Conservation (phyloP, 2,797 vertebrate genomes). For the Mus caroli region DNA sequence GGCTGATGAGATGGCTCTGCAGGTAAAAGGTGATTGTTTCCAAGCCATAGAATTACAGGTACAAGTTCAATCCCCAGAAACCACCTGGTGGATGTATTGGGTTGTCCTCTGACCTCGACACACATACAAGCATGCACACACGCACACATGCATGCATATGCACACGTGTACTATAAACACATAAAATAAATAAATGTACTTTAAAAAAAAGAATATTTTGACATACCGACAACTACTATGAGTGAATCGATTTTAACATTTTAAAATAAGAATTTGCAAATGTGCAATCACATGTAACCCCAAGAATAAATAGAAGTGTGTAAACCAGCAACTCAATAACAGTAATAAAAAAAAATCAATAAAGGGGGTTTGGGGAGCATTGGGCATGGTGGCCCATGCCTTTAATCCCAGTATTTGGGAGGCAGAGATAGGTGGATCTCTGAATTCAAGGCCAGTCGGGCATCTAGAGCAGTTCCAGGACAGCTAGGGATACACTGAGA, state of each 20-base stretch:
- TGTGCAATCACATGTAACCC: not conserved
- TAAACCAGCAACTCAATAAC: not conserved
- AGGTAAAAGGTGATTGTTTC: not conserved
- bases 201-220: conserved; percentile 11
- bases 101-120: not conserved
- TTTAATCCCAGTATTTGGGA: not conserved
- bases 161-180: not conserved
- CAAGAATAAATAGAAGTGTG: conserved; percentile 16
- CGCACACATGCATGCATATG: not conserved
- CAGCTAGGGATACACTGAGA: not conserved
- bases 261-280: not conserved
- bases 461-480: not conserved
- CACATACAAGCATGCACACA: not conserved
- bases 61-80: not conserved
- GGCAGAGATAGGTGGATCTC: not conserved
- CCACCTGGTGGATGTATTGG: not conserved
- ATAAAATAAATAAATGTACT: not conserved
- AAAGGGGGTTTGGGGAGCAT: not conserved
- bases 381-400: fast-evolving
- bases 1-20: not conserved
- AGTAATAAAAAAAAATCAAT: not conserved
- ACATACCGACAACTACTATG: not conserved
- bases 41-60: no score
- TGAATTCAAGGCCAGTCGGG: not conserved
- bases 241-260: not conserved